phyloP scores from a whole-genome alignment of 2,113 vertebrate genomes.

The Apistogramma diplotaenia region DNA sequence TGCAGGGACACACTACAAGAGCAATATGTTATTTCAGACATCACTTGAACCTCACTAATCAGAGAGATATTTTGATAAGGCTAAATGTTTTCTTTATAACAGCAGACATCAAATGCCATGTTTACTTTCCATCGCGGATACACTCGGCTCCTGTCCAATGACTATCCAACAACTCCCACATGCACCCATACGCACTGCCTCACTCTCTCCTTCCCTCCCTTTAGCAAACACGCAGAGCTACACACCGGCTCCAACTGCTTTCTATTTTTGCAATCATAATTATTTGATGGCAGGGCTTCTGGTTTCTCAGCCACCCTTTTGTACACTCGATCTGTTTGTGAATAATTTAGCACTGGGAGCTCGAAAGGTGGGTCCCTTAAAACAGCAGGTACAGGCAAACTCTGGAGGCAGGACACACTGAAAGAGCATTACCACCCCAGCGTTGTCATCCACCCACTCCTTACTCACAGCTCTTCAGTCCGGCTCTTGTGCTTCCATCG shows the following conservation, averaged over 20 bases:
- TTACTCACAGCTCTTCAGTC: constrained; percentile 6
- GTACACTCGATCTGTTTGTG: constrained; percentile 66
- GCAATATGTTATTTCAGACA: neutral
- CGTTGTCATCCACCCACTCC: constrained; percentile 28
- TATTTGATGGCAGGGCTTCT: constrained; percentile 78
- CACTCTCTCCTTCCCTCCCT: constrained; percentile 11
- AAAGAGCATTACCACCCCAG: constrained; percentile 15
- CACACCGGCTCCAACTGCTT: constrained; percentile 5
- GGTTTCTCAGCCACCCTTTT: constrained; percentile 64
- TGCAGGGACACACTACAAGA: neutral
- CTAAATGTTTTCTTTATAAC: constrained; percentile 1
- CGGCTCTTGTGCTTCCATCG: neutral
- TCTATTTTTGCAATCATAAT: constrained; percentile 70
- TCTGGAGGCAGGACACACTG: constrained; percentile 21
- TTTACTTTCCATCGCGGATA: constrained; percentile 20
- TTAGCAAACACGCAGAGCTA: constrained; percentile 9
- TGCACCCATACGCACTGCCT: neutral
- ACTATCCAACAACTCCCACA: constrained; percentile 39
- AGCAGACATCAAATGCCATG: constrained; percentile 25
- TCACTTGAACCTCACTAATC: neutral
- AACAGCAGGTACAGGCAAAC: constrained; percentile 50
- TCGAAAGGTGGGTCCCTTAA: constrained; percentile 59
- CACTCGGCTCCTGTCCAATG: constrained; percentile 23
- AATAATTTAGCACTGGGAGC: constrained; percentile 68
- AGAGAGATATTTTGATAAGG: neutral